A percentile compares a stretch with the other conserved stretches of the same genome.
These are phyloP conservation scores for Hirtodrosophila histrioides DNA, from an alignment of 2,888 invertebrate species.

Conservation along the genomic window DNA sequence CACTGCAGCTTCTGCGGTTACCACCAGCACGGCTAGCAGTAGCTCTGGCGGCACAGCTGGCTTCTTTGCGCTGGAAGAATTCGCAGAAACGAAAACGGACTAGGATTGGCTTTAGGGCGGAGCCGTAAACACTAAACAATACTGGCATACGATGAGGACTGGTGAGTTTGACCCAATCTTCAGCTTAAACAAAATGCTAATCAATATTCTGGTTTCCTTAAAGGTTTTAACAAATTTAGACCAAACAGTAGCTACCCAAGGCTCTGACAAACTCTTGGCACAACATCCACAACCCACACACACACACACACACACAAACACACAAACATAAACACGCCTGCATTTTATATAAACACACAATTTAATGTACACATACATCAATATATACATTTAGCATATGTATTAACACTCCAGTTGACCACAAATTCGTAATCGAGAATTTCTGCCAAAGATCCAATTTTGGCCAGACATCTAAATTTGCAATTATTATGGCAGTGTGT, in stretches of 20 bases:
- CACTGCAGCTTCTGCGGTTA: constrained; percentile 51
- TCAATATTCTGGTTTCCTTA: neutral
- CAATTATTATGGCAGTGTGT: constrained; percentile 37
- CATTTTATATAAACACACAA: constrained; percentile 34
- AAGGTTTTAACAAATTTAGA: constrained; percentile 57
- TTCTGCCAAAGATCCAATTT: constrained; percentile 26
- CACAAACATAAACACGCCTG: constrained; percentile 18
- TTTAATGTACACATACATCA: constrained; percentile 13
- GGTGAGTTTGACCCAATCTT: constrained; percentile 43
- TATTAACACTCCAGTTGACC: constrained; percentile 74
- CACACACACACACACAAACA: constrained; percentile 35
- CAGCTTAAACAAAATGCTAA: neutral
- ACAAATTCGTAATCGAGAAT: constrained; percentile 23
- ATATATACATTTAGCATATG: constrained; percentile 60
- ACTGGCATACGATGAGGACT: constrained; percentile 68
- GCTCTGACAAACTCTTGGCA: constrained; percentile 34
- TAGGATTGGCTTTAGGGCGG: constrained; percentile 71
- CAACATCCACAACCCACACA: constrained; percentile 28
- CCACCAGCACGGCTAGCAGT: constrained; percentile 69
- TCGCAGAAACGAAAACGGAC: constrained; percentile 77
- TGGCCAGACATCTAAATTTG: constrained; percentile 23
- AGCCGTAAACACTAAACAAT: constrained; percentile 62
- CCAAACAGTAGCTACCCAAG: constrained; percentile 31
- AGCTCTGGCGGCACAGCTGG: constrained; percentile 70
- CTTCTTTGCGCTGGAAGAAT: constrained; percentile 81